phyloP scores from a whole-genome alignment of 2,797 vertebrate species.

The Hemibagrus guttatus region DNA sequence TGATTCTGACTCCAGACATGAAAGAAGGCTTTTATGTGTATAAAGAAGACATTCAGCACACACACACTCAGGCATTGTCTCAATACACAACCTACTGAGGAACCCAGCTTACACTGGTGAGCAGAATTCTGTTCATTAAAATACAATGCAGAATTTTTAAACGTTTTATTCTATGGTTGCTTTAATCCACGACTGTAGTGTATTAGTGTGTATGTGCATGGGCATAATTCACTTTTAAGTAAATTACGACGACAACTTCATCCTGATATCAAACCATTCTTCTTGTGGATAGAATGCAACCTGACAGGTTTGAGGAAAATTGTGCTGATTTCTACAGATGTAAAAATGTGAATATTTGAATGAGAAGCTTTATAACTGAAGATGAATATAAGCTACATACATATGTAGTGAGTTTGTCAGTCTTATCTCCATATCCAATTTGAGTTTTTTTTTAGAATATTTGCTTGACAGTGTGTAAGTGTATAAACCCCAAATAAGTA shows the following conservation, averaged over 20 bases:
- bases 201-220: neutral
- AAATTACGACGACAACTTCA: neutral
- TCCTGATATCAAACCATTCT: neutral
- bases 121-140: slow-evolving; percentile 46
- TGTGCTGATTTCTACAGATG: too few species aligned
- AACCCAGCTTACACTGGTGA: slow-evolving; percentile 60
- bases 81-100: slow-evolving; percentile 39
- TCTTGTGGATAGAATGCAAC: neutral
- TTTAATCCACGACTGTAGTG: neutral
- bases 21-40: slow-evolving; percentile 68
- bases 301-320: neutral
- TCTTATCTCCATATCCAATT: neutral
- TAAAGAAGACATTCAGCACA: slow-evolving; percentile 46
- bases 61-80: slow-evolving; percentile 22
- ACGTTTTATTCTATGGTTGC: neutral
- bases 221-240: neutral
- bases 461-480: neutral
- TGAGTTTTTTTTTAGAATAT: neutral
- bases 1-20: slow-evolving; percentile 71
- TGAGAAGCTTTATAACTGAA: neutral
- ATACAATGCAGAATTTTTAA: neutral
- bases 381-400: neutral
- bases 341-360: neutral
- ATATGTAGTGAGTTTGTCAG: neutral
- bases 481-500: neutral